Evolutionary conservation across 1,140 invertebrate genomes (phyloP), one percentile per base, ranked within the genome.

Genomic region (Diachasma alloeum): DNA sequence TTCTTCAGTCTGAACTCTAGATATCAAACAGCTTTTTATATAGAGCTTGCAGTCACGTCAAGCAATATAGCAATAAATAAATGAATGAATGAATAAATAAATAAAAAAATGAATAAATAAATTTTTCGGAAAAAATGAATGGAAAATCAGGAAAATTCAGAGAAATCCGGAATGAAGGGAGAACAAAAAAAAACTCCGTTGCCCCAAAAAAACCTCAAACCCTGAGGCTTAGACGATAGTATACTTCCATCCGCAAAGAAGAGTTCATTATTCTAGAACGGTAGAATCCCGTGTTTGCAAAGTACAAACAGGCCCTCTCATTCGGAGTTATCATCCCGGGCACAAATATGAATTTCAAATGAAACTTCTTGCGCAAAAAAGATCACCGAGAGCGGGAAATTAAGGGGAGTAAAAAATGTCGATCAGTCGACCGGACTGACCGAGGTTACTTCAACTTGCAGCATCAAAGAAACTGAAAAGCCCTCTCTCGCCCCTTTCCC

Each of bases 281-380:
- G 59, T 63, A 63, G 22, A 19, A 31, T 26, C 4, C 19, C 59
- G 24, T 63, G 59, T 63, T 63, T 63, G 24, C 59, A 63, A 26
- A 63, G 19, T 63, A 63, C 59, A 63, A 63, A 63, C 59, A 63
- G 59, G 24, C 59, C 59, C 26, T 63, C 59, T 63, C 59, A 63
- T 63, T 63, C 24, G 59, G 59, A 63, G 59, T 63, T 26, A 63
- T 63, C 59, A 63, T 63, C 24, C 13, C 9, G 5, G 11, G 59
- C 24, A 15, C 59, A 63, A 63, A 63, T 63, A 63, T 63, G 59
- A 63, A 63, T 63, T 63, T 63, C 59, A 63, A 63, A 63, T 63
- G 24, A 63, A 63, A 31, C 59, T 63, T 31, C 15, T 53, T 17
- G 48, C 6, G 13, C 0, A 53, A 53, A n/a, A 53, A 53, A 53